Evolutionary conservation across 2,797 vertebrate species (phyloP).

Genomic region (Odontamblyopus lacepedii): DNA sequence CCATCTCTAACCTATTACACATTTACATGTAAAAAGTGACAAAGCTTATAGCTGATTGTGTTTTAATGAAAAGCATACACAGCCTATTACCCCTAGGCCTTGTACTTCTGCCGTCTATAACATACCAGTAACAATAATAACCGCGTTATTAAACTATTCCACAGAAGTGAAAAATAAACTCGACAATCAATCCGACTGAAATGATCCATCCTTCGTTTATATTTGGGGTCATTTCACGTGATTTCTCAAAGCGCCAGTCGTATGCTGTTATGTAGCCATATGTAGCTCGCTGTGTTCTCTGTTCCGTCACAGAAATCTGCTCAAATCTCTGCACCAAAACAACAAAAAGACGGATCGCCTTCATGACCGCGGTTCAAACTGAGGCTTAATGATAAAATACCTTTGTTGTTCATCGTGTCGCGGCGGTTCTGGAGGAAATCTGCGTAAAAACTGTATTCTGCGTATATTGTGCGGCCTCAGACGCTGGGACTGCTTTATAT

Average conservation of each 20-base stretch:
- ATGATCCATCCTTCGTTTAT: background rate
- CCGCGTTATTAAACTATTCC: background rate
- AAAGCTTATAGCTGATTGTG: background rate
- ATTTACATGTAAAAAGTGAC: background rate
- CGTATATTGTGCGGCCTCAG: slow-evolving; percentile 67
- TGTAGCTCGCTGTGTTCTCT: slow-evolving; percentile 51
- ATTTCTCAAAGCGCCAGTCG: slow-evolving; percentile 33
- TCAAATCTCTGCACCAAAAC: slow-evolving; percentile 24
- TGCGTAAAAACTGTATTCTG: slow-evolving; percentile 42
- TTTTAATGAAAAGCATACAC: background rate
- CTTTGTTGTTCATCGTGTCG: slow-evolving; percentile 84
- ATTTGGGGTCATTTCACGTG: background rate
- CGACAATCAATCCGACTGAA: background rate
- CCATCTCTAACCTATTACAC: background rate
- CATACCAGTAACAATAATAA: background rate
- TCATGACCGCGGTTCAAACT: slow-evolving; percentile 24
- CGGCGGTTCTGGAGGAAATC: slow-evolving; percentile 39
- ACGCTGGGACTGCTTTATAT: slow-evolving; percentile 70
- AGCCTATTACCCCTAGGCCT: background rate
- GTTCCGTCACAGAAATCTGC: slow-evolving; percentile 49
- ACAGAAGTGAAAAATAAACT: background rate
- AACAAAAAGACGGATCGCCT: slow-evolving; percentile 39
- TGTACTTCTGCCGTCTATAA: background rate
- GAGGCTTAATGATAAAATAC: slow-evolving; percentile 51
- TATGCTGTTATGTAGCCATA: slow-evolving; percentile 48